Evolutionary conservation across 2,888 invertebrate genomes (phyloP).

Genomic region (Limnephilus marmoratus): DNA sequence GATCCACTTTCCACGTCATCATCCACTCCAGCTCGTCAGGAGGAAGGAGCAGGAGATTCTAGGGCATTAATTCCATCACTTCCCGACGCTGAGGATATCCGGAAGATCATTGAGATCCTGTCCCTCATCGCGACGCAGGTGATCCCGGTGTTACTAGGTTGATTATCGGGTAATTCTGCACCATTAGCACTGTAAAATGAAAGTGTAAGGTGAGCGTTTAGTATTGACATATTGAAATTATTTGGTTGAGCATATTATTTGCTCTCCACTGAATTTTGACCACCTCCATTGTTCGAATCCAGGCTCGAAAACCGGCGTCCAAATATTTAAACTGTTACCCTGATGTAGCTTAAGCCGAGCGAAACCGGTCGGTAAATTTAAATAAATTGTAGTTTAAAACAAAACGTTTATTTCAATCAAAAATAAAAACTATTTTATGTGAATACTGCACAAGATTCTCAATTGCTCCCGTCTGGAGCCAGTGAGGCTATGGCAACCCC

Average conservation of each 20-base stretch:
- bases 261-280: not conserved
- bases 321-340: too few species aligned
- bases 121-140: slow-evolving; percentile 56
- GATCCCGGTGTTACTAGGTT: not conserved
- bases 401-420: too few species aligned
- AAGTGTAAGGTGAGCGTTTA: not conserved
- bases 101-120: slow-evolving; percentile 51
- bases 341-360: too few species aligned
- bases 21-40: not conserved
- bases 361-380: too few species aligned
- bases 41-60: not conserved
- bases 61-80: slow-evolving; percentile 4
- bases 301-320: too few species aligned
- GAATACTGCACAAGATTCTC: too few species aligned
- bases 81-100: slow-evolving; percentile 56
- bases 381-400: too few species aligned
- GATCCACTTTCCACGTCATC: not conserved
- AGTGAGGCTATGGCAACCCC: too few species aligned
- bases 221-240: not conserved
- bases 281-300: too few species aligned
- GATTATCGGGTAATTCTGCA: not conserved
- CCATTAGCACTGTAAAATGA: not conserved
- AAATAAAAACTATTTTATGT: too few species aligned
- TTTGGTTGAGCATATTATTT: not conserved
- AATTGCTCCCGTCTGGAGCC: too few species aligned